Evolutionary conservation across 2,797 vertebrate species (phyloP), one percentile per base, ranked within the genome.

Genomic region (Falco concolor): DNA sequence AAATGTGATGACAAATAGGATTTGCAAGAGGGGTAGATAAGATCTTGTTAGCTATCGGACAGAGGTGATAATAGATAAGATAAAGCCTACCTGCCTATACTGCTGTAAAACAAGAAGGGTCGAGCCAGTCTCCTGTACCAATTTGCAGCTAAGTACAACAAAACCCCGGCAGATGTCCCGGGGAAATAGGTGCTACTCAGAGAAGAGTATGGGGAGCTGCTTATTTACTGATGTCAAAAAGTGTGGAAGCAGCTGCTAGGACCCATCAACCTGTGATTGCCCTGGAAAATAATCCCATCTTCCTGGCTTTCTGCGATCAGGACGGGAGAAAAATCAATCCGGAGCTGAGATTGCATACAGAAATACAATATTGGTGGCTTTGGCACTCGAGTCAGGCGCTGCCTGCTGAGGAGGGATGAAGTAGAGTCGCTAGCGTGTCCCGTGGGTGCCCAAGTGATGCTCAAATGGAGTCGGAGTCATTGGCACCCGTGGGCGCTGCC

Each of bases 251-350:
- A 97, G 97, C 96, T 98, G 95, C 86, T 79, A 97, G 96, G 95
- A 96, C 92, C 92, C 92, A 81, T 91, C 86, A 81, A 86, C 78
- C 82, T 54, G 38, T 94, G 96, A 97, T 94, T 97, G 96, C 94
- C 89, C 79, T 44, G 88, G 94, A 97, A 97, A 97, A 97, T 83
- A 97, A 97, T 95, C 88, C 96, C 70, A 42, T 96, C 89, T 89
- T 87, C 78, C 83, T 12, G 47, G 73, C 63, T 95, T 87, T 64
- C 91, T 12, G 2, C 9, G 47, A 93, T 86, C 80, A 67, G 68
- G 49, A 73, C 54, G 79, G 50, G 81, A 89, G 93, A 88, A 93
- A 98, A 98, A 97, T 96, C 97, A 96, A 95, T 97, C 80, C 61
- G 0, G 77, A 96, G 88, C 85, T 44, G 83, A 97, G 95, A 97